Evolutionary conservation across 37 sponge, comb jelly and placozoan genomes (phyloP).

Genomic region (Ephydatia muelleri): DNA sequence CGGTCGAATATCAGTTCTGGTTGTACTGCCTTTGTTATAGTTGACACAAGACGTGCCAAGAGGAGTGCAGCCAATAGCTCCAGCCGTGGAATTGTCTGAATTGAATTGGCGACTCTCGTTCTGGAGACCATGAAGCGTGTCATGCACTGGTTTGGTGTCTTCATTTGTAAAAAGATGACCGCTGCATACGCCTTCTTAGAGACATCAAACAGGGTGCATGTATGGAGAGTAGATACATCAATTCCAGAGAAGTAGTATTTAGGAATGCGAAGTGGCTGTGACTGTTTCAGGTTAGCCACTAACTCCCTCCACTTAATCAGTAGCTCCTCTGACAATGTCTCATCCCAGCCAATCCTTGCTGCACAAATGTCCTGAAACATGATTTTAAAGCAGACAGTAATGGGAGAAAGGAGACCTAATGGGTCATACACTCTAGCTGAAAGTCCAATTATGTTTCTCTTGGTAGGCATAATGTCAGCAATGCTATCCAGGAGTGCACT

Average conservation of each 20-base stretch:
- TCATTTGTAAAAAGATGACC: neutral
- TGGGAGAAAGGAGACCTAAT: conserved; percentile 22
- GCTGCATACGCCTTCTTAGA: conserved; percentile 18
- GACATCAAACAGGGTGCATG: conserved; percentile 1
- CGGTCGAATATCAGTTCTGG: neutral
- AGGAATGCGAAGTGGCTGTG: neutral
- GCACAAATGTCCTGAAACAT: conserved; percentile 3
- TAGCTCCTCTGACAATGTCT: neutral
- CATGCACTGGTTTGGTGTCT: too few species aligned
- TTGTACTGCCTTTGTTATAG: neutral
- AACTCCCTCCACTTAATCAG: conserved; percentile 5
- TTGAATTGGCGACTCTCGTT: neutral
- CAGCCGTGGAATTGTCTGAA: conserved; percentile 30
- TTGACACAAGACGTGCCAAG: neutral
- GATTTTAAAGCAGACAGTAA: conserved; percentile 20
- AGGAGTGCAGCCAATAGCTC: conserved; percentile 27
- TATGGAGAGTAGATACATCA: neutral
- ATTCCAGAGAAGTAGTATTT: conserved; percentile 6
- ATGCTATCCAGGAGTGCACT: neutral
- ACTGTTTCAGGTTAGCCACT: neutral
- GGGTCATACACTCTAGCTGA: conserved; percentile 22
- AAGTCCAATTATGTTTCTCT: conserved; percentile 9
- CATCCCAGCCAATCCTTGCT: conserved; percentile 16
- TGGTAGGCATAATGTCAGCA: neutral
- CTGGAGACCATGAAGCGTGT: conserved; percentile 9